These are phyloP conservation scores for Tanytarsus gracilentus DNA, from an alignment of 2,888 invertebrate genomes.

Conservation along the genomic window DNA sequence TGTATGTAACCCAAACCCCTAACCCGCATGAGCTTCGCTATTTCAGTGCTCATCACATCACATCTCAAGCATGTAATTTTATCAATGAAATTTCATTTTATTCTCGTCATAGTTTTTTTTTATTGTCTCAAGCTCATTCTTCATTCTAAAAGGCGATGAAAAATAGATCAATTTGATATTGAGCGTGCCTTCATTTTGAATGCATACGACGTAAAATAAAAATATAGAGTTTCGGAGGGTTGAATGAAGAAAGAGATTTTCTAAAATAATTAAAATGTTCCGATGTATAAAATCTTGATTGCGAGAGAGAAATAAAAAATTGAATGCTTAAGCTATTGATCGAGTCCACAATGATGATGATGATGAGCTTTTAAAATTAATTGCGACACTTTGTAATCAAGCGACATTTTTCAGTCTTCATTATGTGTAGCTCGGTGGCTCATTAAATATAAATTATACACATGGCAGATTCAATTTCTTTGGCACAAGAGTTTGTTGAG, in stretches of 20 bases:
- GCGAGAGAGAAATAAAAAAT: too few species aligned
- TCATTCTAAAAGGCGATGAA: too few species aligned
- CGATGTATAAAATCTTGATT: too few species aligned
- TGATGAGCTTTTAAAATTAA: background rate
- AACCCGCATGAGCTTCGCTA: background rate
- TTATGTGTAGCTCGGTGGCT: background rate
- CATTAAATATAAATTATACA: slow-evolving; percentile 24
- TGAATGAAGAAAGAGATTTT: too few species aligned
- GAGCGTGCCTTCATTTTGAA: too few species aligned
- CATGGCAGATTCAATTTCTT: slow-evolving; percentile 10
- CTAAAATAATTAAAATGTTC: too few species aligned
- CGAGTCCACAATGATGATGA: too few species aligned
- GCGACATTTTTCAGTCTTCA: background rate
- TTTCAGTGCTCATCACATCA: background rate
- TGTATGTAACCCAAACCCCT: too few species aligned
- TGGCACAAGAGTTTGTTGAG: slow-evolving; percentile 22
- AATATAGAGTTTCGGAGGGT: too few species aligned
- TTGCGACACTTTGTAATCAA: background rate
- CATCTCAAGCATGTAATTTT: background rate
- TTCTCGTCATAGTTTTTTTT: background rate
- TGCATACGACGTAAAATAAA: too few species aligned
- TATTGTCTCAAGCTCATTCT: background rate
- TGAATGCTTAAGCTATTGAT: too few species aligned
- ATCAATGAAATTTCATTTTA: background rate
- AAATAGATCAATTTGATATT: too few species aligned